A percentile compares a stretch with the other conserved stretches of the same genome.
These are phyloP conservation scores for Serinus canaria DNA, from an alignment of 2,113 vertebrate species.

Conservation along the genomic window DNA sequence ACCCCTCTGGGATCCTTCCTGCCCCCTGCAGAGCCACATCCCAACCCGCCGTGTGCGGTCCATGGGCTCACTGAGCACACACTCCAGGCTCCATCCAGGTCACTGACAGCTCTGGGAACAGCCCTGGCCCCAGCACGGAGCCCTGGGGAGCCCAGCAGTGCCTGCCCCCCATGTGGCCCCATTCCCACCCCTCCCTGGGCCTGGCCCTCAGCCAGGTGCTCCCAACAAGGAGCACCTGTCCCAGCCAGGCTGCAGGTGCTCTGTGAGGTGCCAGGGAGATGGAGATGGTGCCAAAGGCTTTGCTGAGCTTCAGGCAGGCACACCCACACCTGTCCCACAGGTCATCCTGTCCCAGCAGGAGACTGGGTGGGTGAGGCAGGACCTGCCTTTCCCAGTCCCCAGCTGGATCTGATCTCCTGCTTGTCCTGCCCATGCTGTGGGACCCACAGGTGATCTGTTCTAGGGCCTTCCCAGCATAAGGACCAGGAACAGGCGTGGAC, in stretches of 20 bases:
- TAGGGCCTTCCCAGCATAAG: background rate
- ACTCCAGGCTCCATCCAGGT: rapidly evolving
- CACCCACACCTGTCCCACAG: background rate
- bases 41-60: rapidly evolving
- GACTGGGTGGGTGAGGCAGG: background rate
- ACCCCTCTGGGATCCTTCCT: background rate
- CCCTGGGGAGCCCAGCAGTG: background rate
- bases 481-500: background rate
- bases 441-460: background rate
- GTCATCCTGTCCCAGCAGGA: background rate
- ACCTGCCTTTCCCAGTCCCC: background rate
- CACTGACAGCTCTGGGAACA: no score
- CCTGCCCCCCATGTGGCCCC: background rate
- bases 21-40: background rate
- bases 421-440: background rate
- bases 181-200: background rate
- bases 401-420: background rate
- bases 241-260: background rate
- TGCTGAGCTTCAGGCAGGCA: background rate
- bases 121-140: background rate
- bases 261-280: background rate
- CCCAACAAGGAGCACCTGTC: background rate
- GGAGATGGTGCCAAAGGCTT: background rate
- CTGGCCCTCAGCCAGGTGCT: background rate
- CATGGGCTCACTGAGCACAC: background rate